Percentiles rank a stretch among this genome's conserved stretches.
Conservation (phyloP, 2,113 vertebrate species). For the Erythrocercus mccallii region DNA sequence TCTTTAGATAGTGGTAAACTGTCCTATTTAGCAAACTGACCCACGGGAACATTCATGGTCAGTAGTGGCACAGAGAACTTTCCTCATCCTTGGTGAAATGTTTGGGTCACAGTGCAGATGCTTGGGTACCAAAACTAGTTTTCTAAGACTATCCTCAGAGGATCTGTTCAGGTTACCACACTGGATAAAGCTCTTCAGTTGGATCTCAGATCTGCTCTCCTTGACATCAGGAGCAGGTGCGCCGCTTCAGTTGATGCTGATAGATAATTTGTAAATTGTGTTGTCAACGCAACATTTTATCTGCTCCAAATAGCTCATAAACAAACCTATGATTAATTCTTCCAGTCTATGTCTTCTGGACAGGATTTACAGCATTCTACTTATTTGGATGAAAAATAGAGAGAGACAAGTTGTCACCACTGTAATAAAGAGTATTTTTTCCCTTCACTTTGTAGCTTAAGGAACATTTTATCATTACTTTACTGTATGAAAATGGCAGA, state of each 20-base stretch:
- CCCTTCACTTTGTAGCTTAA: slow-evolving; percentile 27
- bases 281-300: slow-evolving; percentile 76
- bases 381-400: slow-evolving; percentile 75
- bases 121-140: background rate
- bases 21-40: background rate
- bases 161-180: background rate
- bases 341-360: slow-evolving; percentile 67
- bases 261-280: slow-evolving; percentile 74
- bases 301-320: slow-evolving; percentile 72
- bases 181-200: background rate
- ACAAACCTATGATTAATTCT: slow-evolving; percentile 78
- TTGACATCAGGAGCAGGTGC: background rate
- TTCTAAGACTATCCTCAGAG: background rate
- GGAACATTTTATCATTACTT: slow-evolving; percentile 47
- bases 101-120: background rate
- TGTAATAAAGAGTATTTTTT: slow-evolving; percentile 19
- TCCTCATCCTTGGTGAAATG: background rate
- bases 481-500: slow-evolving; percentile 33
- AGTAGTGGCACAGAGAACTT: background rate
- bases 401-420: slow-evolving; percentile 64
- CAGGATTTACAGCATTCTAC: slow-evolving; percentile 72
- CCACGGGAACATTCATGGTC: background rate
- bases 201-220: background rate
- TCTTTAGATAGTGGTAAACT: background rate
- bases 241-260: slow-evolving; percentile 53